phyloP scores from a whole-genome alignment of 1,140 invertebrate genomes.

The Hormaphis cornu region DNA sequence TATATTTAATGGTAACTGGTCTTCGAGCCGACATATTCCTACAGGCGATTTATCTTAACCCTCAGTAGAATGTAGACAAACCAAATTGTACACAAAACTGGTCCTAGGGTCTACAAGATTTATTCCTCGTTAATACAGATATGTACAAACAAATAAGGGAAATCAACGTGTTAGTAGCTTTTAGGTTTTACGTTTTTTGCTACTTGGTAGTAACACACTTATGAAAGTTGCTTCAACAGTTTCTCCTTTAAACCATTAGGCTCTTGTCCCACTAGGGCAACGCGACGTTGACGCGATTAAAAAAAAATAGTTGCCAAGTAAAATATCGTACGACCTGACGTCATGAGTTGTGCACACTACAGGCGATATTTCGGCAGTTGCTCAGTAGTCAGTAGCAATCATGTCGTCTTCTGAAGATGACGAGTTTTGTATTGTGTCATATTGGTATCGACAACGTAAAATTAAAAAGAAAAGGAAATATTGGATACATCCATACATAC shows the following conservation, averaged over 20 bases:
- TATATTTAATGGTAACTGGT: no score
- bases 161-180: no score
- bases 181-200: no score
- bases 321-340: neutral
- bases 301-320: neutral
- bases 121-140: no score
- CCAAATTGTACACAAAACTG: no score
- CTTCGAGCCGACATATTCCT: no score
- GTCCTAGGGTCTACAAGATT: no score
- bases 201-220: no score
- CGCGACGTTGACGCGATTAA: neutral
- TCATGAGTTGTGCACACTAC: neutral
- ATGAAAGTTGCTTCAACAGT: no score
- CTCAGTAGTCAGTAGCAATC: neutral
- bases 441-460: neutral
- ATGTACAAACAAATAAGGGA: no score
- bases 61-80: no score
- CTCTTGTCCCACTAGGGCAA: neutral
- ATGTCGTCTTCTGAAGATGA: neutral
- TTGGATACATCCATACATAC: neutral
- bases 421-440: neutral
- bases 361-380: neutral
- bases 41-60: no score
- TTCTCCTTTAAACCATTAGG: neutral
- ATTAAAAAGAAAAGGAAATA: neutral